phyloP scores from a whole-genome alignment of 1,140 invertebrate genomes.

The Venturia canescens region DNA sequence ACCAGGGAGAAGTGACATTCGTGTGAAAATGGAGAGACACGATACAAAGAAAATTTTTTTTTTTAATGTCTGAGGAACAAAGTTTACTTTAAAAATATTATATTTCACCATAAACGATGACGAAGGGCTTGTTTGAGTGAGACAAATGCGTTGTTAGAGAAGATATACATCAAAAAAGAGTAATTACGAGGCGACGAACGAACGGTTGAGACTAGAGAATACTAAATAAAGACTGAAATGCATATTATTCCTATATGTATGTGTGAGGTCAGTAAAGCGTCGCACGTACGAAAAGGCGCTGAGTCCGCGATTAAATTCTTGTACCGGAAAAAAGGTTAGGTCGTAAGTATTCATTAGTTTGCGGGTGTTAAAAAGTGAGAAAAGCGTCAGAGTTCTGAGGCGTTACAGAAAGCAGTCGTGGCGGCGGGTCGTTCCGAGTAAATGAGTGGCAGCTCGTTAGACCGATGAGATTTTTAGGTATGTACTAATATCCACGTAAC shows the following conservation, averaged over 20 bases:
- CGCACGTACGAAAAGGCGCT: neutral
- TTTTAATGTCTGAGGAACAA: too few relatives aligned
- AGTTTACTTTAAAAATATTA: too few relatives aligned
- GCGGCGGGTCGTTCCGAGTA: neutral
- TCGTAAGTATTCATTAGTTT: slow-evolving; percentile 31
- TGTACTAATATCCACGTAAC: neutral
- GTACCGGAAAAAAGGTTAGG: neutral
- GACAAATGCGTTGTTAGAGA: slow-evolving; percentile 13
- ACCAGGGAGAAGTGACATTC: too few relatives aligned
- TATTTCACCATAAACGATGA: neutral
- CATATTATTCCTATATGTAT: slow-evolving; percentile 3
- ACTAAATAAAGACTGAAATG: neutral
- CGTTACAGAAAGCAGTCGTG: neutral
- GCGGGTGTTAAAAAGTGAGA: slow-evolving; percentile 12
- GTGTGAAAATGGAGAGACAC: too few relatives aligned
- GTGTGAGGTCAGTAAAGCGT: neutral
- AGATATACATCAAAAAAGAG: slow-evolving; percentile 10
- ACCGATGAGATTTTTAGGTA: slow-evolving; percentile 12
- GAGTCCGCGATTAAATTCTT: slow-evolving; percentile 22
- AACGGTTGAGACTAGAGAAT: neutral
- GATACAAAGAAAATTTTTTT: too few relatives aligned
- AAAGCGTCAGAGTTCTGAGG: neutral
- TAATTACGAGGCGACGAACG: slow-evolving; percentile 11
- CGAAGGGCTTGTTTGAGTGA: neutral
- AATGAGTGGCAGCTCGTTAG: slow-evolving; percentile 28